Evolutionary conservation across 2,113 vertebrate species (phyloP), one percentile per base, ranked within the genome.

Genomic region (Odontophorus gujanensis): DNA sequence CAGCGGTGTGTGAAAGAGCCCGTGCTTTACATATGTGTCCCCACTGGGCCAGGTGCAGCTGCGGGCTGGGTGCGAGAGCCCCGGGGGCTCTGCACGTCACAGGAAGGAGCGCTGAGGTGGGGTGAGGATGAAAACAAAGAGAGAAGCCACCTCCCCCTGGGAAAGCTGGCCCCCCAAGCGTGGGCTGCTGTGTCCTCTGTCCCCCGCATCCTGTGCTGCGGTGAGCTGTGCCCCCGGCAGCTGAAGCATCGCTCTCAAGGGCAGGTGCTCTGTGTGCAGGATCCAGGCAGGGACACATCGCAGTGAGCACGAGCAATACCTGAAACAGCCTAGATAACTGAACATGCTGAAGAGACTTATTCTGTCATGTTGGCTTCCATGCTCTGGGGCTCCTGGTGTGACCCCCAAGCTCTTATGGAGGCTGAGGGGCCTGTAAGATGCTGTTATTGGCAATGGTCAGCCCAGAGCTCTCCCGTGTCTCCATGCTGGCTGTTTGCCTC

Each of bases 21-120:
- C 1, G 0, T 91, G 85, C 34, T 96, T 90, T 86, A 95, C 96
- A 94, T 90, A 90, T 2, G 6, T 43, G 34, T 92, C 75, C 78
- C 42, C 1, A 13, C 83, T 3, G 2, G 81, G 65, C 55, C 95
- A 95, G 93, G 94, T 97, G 96, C 89, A 72, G 93, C 95, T 90
- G 94, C 7, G 48, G 82, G 68, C 87, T 67, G 76, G 17, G 11
- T 10, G 22, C 10, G 0, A 90, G 75, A 85, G 87, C 72, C 89
- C 78, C 0, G 3, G 7, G 87, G 89, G 72, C 68, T 93, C 87
- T 47, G 6, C 5, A 1, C 8, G 20, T 95, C 93, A 94, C n/a
- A 11, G 91, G 85, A 92, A 86, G 94, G 62, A 87, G 82, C 79
- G 55, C 61, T 1, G 51, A 90, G 76, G 6, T 85, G 85, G 66